Conservation (phyloP, 2,888 invertebrate genomes). For the Raillietiella orientalis region DNA sequence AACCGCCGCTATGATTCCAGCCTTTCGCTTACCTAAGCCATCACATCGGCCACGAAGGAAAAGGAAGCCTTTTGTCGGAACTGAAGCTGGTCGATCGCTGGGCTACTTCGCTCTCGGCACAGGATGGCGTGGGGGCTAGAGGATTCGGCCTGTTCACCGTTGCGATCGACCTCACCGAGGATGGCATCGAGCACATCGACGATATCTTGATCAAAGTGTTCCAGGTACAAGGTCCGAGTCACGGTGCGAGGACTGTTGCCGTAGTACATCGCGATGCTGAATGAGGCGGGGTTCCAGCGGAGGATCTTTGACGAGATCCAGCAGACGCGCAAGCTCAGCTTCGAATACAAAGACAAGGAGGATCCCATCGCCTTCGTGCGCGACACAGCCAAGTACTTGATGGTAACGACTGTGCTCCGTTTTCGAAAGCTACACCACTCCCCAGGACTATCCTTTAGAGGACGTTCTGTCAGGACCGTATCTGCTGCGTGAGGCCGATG, state of each 20-base stretch:
- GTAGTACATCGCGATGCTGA: too few species aligned
- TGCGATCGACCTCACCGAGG: slow-evolving; percentile 57
- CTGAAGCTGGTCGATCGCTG: slow-evolving; percentile 60
- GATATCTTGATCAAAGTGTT: too few species aligned
- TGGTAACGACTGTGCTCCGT: too few species aligned
- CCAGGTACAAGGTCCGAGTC: too few species aligned
- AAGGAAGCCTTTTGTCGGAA: slow-evolving; percentile 64
- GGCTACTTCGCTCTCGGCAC: slow-evolving; percentile 62
- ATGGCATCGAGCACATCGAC: slow-evolving; percentile 57
- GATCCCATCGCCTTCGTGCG: slow-evolving; percentile 33
- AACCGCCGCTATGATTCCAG: too few species aligned
- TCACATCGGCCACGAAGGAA: slow-evolving; percentile 79
- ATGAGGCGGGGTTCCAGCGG: too few species aligned
- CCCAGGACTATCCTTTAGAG: slow-evolving; percentile 29
- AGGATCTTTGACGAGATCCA: too few species aligned
- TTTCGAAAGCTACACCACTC: too few species aligned
- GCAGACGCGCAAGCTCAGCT: too few species aligned
- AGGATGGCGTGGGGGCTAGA: slow-evolving; percentile 38
- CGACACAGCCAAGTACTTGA: too few species aligned
- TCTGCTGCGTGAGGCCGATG: slow-evolving; percentile 46
- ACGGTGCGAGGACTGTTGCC: too few species aligned
- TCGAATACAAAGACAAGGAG: slow-evolving; percentile 56
- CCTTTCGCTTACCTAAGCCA: slow-evolving; percentile 67
- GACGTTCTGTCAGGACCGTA: slow-evolving; percentile 51
- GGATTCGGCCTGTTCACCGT: slow-evolving; percentile 71